Conservation (phyloP, 2,113 vertebrate genomes). For the Sebastes schlegelii region DNA sequence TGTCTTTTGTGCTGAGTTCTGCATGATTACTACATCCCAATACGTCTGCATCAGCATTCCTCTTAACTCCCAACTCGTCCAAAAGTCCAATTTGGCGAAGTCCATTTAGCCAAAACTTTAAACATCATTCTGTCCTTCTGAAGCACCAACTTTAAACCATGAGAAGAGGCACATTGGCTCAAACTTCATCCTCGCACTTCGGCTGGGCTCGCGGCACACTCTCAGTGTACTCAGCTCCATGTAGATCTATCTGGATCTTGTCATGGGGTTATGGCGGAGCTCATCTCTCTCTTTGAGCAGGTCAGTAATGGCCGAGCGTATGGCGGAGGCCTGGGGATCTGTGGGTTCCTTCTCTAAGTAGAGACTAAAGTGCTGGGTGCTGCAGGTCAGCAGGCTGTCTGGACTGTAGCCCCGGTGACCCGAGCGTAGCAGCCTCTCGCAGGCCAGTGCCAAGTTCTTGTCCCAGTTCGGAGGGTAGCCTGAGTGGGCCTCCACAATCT, state of each 20-base stretch:
- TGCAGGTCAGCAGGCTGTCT: slow-evolving; percentile 87
- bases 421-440: slow-evolving; percentile 91
- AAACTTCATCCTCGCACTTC: neutral
- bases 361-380: slow-evolving; percentile 88
- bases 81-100: neutral
- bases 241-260: slow-evolving; percentile 10
- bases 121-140: slow-evolving; percentile 20
- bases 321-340: slow-evolving; percentile 88
- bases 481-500: slow-evolving; percentile 86
- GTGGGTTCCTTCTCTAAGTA: slow-evolving; percentile 86
- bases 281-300: slow-evolving; percentile 86
- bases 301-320: slow-evolving; percentile 87
- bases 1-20: slow-evolving; percentile 20
- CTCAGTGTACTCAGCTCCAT: slow-evolving; percentile 3
- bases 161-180: slow-evolving; percentile 20
- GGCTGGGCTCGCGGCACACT: neutral
- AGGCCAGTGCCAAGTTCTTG: slow-evolving; percentile 96
- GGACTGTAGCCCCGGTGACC: slow-evolving; percentile 73
- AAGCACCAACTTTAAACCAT: neutral
- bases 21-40: neutral
- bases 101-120: slow-evolving; percentile 11
- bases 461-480: slow-evolving; percentile 95
- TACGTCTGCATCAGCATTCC: slow-evolving; percentile 1
- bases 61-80: neutral
- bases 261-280: slow-evolving; percentile 63